Percentiles rank a stretch among this genome's conserved stretches.
phyloP scores from a whole-genome alignment of 2,888 invertebrate genomes.

The Macropis europaea region DNA sequence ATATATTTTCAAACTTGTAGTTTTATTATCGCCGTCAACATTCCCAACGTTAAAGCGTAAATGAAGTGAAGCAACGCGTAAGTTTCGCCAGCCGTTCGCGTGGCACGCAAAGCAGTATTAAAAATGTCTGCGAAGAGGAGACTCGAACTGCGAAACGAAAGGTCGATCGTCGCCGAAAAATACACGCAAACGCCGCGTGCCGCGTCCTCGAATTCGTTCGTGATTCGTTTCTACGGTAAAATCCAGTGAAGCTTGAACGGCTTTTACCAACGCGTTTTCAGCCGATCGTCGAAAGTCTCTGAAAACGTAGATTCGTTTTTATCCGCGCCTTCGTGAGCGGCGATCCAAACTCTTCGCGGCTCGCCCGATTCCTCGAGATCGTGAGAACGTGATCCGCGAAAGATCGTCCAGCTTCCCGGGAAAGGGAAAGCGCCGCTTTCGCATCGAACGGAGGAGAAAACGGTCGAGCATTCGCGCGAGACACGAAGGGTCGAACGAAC shows the following conservation, averaged over 20 bases:
- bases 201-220: neutral
- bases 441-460: neutral
- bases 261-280: slow-evolving; percentile 8
- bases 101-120: slow-evolving; percentile 2
- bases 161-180: slow-evolving; percentile 2
- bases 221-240: slow-evolving; percentile 3
- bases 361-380: neutral
- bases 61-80: neutral
- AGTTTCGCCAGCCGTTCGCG: no score
- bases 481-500: neutral
- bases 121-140: neutral
- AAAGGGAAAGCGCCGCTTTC: neutral
- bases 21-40: neutral
- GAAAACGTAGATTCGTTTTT: neutral
- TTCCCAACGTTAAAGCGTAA: neutral
- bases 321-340: neutral
- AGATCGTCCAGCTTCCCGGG: neutral
- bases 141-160: slow-evolving; percentile 14
- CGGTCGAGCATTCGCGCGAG: neutral
- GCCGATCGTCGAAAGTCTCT: neutral
- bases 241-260: neutral
- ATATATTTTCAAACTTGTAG: neutral
- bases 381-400: neutral
- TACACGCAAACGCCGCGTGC: neutral
- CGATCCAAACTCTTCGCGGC: neutral